Conservation (phyloP, 2,113 vertebrate genomes). For the Leuciscus idus region DNA sequence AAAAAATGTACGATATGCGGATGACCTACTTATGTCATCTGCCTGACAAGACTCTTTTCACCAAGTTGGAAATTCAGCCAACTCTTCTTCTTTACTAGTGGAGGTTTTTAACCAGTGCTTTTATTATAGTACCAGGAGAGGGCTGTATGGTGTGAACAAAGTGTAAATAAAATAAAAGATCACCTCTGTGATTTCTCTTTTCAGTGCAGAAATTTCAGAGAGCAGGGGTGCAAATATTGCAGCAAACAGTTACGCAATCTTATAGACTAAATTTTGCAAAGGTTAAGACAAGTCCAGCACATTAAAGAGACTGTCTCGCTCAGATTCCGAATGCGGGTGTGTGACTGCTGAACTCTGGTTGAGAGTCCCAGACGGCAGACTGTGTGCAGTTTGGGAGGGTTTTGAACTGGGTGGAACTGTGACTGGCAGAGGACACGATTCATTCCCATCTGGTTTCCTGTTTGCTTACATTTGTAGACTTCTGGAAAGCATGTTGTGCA, state of each 20-base stretch:
- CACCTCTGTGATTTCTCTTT: not conserved
- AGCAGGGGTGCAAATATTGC: not conserved
- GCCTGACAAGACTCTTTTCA: not conserved
- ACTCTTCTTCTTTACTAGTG: not conserved
- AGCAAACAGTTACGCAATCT: not conserved
- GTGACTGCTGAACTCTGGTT: constrained; percentile 50
- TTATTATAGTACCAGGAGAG: not conserved
- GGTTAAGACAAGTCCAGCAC: constrained; percentile 34
- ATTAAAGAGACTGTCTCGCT: not conserved
- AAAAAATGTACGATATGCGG: not conserved
- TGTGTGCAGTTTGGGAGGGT: constrained; percentile 20
- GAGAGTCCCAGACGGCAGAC: constrained; percentile 41
- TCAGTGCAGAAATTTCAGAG: not conserved
- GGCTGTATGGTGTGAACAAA: not conserved
- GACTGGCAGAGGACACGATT: not conserved
- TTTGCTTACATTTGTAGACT: constrained; percentile 28
- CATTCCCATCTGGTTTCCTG: not conserved
- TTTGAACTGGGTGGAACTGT: constrained; percentile 14
- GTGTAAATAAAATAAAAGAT: constrained; percentile 2
- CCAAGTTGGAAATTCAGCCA: not conserved
- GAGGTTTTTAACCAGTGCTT: not conserved
- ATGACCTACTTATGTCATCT: constrained; percentile 26
- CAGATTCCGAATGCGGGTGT: constrained; percentile 20
- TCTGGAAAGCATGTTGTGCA: not conserved
- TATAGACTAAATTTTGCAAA: constrained; percentile 25